Evolutionary conservation across 2,888 invertebrate species (phyloP), one percentile per base, ranked within the genome.

Genomic region (Aphidius colemani): DNA sequence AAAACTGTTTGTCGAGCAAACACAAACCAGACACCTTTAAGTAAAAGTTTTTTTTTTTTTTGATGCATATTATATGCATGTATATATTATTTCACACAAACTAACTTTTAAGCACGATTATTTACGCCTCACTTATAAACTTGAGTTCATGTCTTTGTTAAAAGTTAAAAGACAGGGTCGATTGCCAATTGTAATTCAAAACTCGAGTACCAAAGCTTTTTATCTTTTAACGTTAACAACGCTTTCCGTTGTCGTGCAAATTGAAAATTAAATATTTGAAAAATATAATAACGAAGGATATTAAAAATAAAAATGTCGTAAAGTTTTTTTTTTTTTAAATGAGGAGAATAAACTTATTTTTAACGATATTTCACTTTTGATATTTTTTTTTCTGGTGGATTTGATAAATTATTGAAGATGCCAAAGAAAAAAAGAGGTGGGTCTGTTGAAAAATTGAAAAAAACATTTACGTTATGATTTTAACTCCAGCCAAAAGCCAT

Each of bases 1-100:
- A 51, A 59, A 40, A 59, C 10, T 51, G 51, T 59, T 59, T 59
- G 50, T 51, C 44, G 13, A 49, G 59, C 43, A 59, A 58, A 59
- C 49, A 50, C 43, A 41, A 56, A 18, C 60, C 43, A 60, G 53
- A 60, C 60, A 53, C 60, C 60, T 60, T 30, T 11, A 60, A 8
- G 39, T 39, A 59, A 11, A 30, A 4, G 30, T 30, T 30, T 30
- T 30, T 30, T 30, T 30, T 30, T 30, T 30, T 5, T 30, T 46
- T 7, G 44, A 59, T 50, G 44, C 50, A 43, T 51, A 43, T 53
- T 44, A 51, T 39, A 51, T 53, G 11, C 11, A 10, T n/a, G n/a
- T n/a, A n/a, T n/a, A 30, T 8, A 43, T 53, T 61, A 46, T 46
- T 45, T 44, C 5, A 30, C 30, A 30, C 30, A 30, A 30, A 30